Base-by-base conservation (phyloP, 1,140 invertebrate species). In the Limonius californicus region DNA sequence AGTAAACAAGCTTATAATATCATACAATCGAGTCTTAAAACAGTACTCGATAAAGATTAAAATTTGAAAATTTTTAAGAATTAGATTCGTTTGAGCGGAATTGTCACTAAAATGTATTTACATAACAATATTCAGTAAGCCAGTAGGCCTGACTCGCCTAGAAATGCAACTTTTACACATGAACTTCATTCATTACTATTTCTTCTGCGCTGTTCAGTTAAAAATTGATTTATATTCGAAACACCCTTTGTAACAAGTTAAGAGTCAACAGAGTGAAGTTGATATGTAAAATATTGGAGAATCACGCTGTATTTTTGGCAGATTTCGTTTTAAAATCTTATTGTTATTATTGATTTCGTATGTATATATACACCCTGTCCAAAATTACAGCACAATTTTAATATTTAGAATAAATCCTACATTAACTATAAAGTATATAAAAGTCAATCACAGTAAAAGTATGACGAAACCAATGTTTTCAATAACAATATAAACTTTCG, bases 1-100 rank as follows among this genome's bases (percentile, higher is more conserved):
- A 50, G 15, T 50, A 50, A 50, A 50, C 45, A 50, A 50, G 45
- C 45, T 50, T 50, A 50, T 50, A 50, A 19, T 50, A 50, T 45
- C 12, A 45, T 50, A 50, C 45, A 50, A 21, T 50, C 45, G 45
- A 50, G 45, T 50, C 45, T 50, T 50, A 50, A 50, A 50, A 50
- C 45, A 50, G 45, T 18, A 50, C 45, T 21, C 45, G 45, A 50
- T 50, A 50, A 50, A 50, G 45, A 50, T 50, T 50, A 50, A 50
- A 50, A 50, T 50, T 50, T 50, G 45, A 50, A 50, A 50, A 50
- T 50, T 18, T n/a, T 50, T 50, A 50, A 50, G 16, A 18, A 50
- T 50, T 19, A 50, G 45, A 50, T 50, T 50, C 45, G 45, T 50
- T 50, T 50, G 45, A 50, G 45, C 45, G 45, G 20, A 50, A 50